phyloP scores from a whole-genome alignment of 2,888 invertebrate genomes.

The Drosophila neutralis region DNA sequence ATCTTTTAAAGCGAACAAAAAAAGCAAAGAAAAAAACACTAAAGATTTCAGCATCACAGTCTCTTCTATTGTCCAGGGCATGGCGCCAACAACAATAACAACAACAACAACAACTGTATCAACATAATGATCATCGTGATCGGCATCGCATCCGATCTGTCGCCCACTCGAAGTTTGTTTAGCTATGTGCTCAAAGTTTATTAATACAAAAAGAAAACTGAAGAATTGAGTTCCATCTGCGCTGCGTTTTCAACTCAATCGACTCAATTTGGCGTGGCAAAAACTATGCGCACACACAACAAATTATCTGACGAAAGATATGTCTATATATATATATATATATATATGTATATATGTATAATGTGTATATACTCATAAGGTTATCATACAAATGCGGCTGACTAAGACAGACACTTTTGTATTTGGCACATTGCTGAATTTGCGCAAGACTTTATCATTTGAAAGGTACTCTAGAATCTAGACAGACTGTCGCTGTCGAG shows the following conservation, averaged over 20 bases:
- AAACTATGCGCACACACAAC: slow-evolving; percentile 7
- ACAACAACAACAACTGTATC: not conserved
- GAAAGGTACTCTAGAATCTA: slow-evolving; percentile 3
- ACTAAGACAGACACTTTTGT: slow-evolving; percentile 15
- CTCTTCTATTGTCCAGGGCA: slow-evolving; percentile 11
- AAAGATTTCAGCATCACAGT: slow-evolving; percentile 17
- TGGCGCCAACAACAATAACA: not conserved
- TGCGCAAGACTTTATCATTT: slow-evolving; percentile 20
- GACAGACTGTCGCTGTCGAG: slow-evolving; percentile 46
- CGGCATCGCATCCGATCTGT: slow-evolving; percentile 33
- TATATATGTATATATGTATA: not conserved
- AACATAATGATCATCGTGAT: slow-evolving; percentile 9
- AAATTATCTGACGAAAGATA: slow-evolving; percentile 39
- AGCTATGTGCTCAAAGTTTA: slow-evolving; percentile 34
- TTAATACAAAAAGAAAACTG: slow-evolving; percentile 15
- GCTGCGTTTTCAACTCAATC: slow-evolving; percentile 35
- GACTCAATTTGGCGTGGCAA: slow-evolving; percentile 44
- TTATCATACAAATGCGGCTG: not conserved
- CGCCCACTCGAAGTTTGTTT: slow-evolving; percentile 52
- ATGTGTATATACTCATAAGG: not conserved
- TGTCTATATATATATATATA: slow-evolving; percentile 1
- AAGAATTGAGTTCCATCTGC: slow-evolving; percentile 22
- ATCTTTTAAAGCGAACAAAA: not conserved
- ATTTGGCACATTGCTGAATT: slow-evolving; percentile 33
- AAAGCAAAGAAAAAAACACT: not conserved